Evolutionary conservation across 2,113 vertebrate genomes (phyloP).

Genomic region (Pelmatolapia mariae): DNA sequence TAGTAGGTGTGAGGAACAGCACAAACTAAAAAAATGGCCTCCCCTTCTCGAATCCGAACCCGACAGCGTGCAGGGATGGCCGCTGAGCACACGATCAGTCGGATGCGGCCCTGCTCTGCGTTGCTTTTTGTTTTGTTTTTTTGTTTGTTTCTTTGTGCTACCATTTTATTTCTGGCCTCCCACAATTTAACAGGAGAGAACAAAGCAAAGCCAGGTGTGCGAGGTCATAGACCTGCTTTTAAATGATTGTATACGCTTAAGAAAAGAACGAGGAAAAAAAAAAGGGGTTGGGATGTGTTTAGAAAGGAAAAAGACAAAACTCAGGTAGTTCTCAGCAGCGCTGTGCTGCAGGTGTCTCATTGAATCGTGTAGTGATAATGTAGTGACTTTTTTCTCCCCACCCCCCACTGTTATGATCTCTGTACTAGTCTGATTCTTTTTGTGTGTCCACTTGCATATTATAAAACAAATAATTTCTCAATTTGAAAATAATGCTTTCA

Average conservation of each 20-base stretch:
- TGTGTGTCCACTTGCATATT: slow-evolving; percentile 53
- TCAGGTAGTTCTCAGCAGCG: slow-evolving; percentile 85
- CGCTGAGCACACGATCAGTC: slow-evolving; percentile 71
- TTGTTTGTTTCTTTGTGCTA: neutral
- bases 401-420: slow-evolving; percentile 30
- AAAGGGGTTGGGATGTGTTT: slow-evolving; percentile 23
- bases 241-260: slow-evolving; percentile 86
- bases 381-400: slow-evolving; percentile 61
- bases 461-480: slow-evolving; percentile 50
- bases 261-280: slow-evolving; percentile 24
- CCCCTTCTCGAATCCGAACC: neutral
- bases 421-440: slow-evolving; percentile 53
- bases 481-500: slow-evolving; percentile 42
- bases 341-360: slow-evolving; percentile 66
- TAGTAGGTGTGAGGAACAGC: neutral
- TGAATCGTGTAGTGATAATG: slow-evolving; percentile 76
- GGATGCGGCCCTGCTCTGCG: slow-evolving; percentile 61
- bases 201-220: slow-evolving; percentile 73
- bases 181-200: slow-evolving; percentile 63
- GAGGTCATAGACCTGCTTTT: slow-evolving; percentile 87
- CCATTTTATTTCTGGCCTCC: slow-evolving; percentile 72
- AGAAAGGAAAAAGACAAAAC: slow-evolving; percentile 64
- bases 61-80: neutral
- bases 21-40: slow-evolving; percentile 1
- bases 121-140: neutral